These are phyloP conservation scores for Varanus komodoensis DNA, from an alignment of 2,113 vertebrate species.

Conservation along the genomic window DNA sequence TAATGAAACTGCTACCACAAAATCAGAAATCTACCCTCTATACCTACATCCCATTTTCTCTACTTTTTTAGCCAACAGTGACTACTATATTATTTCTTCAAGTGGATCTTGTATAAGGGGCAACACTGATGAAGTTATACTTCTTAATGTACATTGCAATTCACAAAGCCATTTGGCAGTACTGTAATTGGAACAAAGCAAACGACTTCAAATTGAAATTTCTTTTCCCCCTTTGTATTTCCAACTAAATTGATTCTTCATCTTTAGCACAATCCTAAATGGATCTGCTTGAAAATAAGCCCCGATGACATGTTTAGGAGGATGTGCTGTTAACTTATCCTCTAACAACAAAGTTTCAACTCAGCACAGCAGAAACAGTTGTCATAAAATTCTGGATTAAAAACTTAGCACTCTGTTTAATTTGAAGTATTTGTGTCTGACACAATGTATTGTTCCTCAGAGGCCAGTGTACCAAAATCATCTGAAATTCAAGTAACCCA, in stretches of 20 bases:
- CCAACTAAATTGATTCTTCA: slow-evolving; percentile 17
- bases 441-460: background rate
- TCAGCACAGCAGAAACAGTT: background rate
- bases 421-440: background rate
- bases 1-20: slow-evolving; percentile 22
- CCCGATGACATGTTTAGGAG: background rate
- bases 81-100: background rate
- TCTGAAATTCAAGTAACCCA: background rate
- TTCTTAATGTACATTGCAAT: slow-evolving; percentile 3
- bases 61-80: background rate
- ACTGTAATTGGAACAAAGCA: background rate
- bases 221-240: background rate
- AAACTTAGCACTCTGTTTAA: background rate
- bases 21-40: background rate
- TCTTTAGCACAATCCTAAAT: background rate
- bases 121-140: background rate
- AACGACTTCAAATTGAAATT: background rate
- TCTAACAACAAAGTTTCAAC: background rate
- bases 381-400: background rate
- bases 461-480: background rate
- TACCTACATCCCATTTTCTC: background rate
- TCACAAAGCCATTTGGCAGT: slow-evolving; percentile 16
- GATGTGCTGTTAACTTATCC: accelerated
- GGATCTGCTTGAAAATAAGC: background rate
- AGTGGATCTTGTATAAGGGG: accelerated